Evolutionary conservation across 2,113 vertebrate genomes (phyloP), one percentile per base, ranked within the genome.

Genomic region (Microtus montanus): DNA sequence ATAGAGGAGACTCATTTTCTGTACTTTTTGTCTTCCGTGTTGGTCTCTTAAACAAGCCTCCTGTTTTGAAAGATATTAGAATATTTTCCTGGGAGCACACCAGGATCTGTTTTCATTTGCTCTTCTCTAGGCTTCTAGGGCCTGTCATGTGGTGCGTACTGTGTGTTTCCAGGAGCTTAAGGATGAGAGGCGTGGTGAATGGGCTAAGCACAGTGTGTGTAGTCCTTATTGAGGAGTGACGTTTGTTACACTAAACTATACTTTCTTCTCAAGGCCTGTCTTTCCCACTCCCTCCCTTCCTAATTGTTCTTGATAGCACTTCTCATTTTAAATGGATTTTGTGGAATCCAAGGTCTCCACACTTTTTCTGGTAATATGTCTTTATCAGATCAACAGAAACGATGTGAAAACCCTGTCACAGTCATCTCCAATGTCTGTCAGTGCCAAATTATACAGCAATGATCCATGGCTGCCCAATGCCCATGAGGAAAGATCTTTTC

Each of bases 171-270:
- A 33, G 30, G 30, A 15, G 70, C 92, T 94, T 87, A 97, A 98
- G 97, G 96, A 96, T 97, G 97, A 98, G 97, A 93, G 96, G 88
- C 92, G 95, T 87, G 24, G 95, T 5, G 83, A 97, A 97, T 95
- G 97, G 96, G 96, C 97, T 95, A 96, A 94, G n/a, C 14, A 66
- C 41, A 83, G 38, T 78, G 70, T 93, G 82, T 97, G 91, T 13
- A 96, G 88, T 93, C 92, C 92, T 78, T 78, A 94, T 63, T 10
- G 89, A 92, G 95, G 38, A 95, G 85, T 93, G 80, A 89, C 1
- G 71, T 97, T 96, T 97, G 13, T 92, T 95, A 88, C 93, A 75
- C 77, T 94, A 70, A 93, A 91, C 14, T 74, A 7, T 75, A 95
- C 47, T 96, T 97, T 91, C 20, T 61, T 54, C 15, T 80, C 26